Evolutionary conservation across 2,113 vertebrate genomes (phyloP), one percentile per base, ranked within the genome.

Genomic region (Thalassoma bifasciatum): DNA sequence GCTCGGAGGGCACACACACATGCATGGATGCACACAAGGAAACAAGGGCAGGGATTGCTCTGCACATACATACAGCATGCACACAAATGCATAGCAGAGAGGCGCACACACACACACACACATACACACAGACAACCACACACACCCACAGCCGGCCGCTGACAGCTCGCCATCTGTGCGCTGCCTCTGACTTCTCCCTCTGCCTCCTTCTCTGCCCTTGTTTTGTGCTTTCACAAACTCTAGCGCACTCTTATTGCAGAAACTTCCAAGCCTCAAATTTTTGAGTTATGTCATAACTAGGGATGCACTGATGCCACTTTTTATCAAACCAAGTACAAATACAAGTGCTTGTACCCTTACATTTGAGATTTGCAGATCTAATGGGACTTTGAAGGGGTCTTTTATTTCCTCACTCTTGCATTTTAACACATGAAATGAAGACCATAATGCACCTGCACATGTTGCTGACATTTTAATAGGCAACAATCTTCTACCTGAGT

Each of bases 101-200:
- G 56, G 49, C 71, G 59, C 30, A 30, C 30, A 30, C 30, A 30
- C 30, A 30, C 30, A 30, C 30, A 30, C 30, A 30, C 30, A 30
- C 72, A 57, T 84, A 71, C 60, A 81, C 67, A 57, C 65, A 72
- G 74, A 69, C 86, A 83, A 62, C 68, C 74, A 82, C 17, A 66
- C 12, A 72, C 78, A 66, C 60, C 64, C 83, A 85, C 85, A 91
- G 84, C 87, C 89, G 91, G 90, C 87, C 86, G 72, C 87, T 93
- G 87, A 92, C 88, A 91, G 87, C 89, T 90, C 84, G 53, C 92
- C 90, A 92, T 93, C 92, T 92, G 90, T 78, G 86, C 65, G 23
- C 74, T 82, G 87, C 88, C 86, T 84, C 85, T 38, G 75, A 83
- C 91, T 92, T 90, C 79, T 89, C 90, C 87, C 86, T 85, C 72